Evolutionary conservation across 2,797 vertebrate species (phyloP), one percentile per base, ranked within the genome.

Genomic region (Carcharodon carcharias): DNA sequence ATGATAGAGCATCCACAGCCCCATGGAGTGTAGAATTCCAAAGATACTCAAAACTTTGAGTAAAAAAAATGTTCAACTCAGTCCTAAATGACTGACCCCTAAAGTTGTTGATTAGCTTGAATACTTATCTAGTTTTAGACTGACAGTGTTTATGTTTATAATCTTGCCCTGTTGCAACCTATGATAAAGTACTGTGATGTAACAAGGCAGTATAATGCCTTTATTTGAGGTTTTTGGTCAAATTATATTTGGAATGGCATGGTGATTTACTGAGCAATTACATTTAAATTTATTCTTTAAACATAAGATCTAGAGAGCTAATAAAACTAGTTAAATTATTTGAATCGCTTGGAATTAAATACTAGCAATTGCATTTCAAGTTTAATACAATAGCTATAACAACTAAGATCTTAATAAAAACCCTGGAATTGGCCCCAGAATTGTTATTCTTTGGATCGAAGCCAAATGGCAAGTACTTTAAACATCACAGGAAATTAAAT

Each of bases 401-500:
- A 95, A 95, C 69, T 56, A 77, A 35, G 69, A 56, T 71, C 67
- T 73, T 95, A 77, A 95, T 95, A 71, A 95, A 95, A 77, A 9
- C 12, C 31, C 98, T 99, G 98, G 98, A 98, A 98, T 98, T 98
- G 98, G 98, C 98, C 98, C 98, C 97, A 98, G 65, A 67, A 98
- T 98, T 98, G 98, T 98, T 97, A 98, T 97, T 98, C 97, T 98
- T 98, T 98, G 98, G 98, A 98, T 97, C 97, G 97, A 97, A 97
- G 98, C 98, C 98, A 98, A 98, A 97, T 98, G 97, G 98, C 98
- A 98, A 99, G 98, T 98, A 98, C 99, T 99, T 99, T 99, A 98
- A 99, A 99, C 98, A 99, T 99, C 98, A 98, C 98, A 98, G 98
- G 98, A 99, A 99, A 99, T 99, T 99, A 99, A 99, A 99, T 99